A percentile compares a stretch with the other conserved stretches of the same genome.
Evolutionary conservation across 2,797 vertebrate species (phyloP).

Genomic region (Dendrocincla fuliginosa): DNA sequence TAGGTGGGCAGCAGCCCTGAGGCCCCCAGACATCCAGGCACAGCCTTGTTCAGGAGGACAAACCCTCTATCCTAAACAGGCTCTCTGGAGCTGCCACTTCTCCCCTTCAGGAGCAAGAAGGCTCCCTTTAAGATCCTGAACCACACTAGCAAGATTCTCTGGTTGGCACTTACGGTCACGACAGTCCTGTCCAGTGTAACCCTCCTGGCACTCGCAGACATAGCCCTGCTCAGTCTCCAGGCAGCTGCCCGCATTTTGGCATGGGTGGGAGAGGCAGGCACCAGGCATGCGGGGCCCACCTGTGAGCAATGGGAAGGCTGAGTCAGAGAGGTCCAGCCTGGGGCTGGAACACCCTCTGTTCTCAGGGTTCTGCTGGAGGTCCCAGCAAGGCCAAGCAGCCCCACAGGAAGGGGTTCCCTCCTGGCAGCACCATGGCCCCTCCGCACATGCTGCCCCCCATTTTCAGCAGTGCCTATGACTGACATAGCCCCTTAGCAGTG

Average conservation of each 20-base stretch:
- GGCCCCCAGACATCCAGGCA: not conserved
- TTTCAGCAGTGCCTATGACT: not conserved
- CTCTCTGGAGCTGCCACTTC: not conserved
- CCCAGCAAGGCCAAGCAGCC: rapidly evolving
- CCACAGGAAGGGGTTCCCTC: rapidly evolving
- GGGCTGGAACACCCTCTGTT: not conserved
- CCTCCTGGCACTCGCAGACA: constrained; percentile 73
- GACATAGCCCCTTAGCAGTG: not conserved
- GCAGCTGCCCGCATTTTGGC: constrained; percentile 77
- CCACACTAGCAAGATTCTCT: rapidly evolving
- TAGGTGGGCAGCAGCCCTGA: not conserved
- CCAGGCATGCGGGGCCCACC: constrained; percentile 11
- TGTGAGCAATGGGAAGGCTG: not conserved
- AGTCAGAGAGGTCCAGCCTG: not conserved
- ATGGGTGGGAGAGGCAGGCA: constrained; percentile 72
- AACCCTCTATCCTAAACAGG: not conserved
- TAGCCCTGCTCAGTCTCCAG: constrained; percentile 72
- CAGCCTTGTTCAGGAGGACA: not conserved
- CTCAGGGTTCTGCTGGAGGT: rapidly evolving
- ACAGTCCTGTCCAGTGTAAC: constrained; percentile 73
- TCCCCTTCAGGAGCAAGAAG: rapidly evolving
- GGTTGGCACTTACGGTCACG: constrained; percentile 66
- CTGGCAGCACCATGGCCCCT: rapidly evolving
- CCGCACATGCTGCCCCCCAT: rapidly evolving
- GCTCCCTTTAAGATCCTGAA: not conserved